phyloP scores from a whole-genome alignment of 2,113 vertebrate species.

The Mustelus asterias region DNA sequence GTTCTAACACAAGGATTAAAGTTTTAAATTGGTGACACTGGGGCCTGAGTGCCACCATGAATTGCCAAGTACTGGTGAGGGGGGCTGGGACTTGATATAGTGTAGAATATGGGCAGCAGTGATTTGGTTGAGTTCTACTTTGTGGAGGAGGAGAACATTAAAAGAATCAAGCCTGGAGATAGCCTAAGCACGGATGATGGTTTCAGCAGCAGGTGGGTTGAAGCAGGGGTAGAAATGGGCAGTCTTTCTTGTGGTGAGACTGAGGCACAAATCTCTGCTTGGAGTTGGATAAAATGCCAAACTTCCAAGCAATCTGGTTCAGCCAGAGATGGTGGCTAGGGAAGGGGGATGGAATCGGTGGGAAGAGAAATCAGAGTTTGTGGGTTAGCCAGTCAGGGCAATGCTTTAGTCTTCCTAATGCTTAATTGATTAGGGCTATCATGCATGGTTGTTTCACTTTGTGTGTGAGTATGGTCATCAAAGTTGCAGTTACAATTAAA shows the following conservation, averaged over 20 bases:
- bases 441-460: neutral
- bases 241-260: neutral
- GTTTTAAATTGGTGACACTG: neutral
- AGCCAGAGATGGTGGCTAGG: neutral
- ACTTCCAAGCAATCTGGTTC: neutral
- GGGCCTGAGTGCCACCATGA: neutral
- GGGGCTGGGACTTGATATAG: neutral
- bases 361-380: neutral
- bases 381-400: neutral
- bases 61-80: neutral
- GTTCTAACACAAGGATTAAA: neutral
- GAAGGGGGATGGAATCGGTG: too few relatives aligned
- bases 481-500: neutral
- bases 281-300: neutral
- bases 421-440: neutral
- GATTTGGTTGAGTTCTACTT: neutral
- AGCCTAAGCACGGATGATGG: neutral
- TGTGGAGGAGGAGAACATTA: neutral
- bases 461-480: neutral
- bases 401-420: neutral
- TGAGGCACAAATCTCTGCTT: neutral
- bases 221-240: neutral
- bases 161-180: neutral
- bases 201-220: neutral
- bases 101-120: neutral